Evolutionary conservation across 2,888 invertebrate genomes (phyloP).

Genomic region (Apotomis turbidana): DNA sequence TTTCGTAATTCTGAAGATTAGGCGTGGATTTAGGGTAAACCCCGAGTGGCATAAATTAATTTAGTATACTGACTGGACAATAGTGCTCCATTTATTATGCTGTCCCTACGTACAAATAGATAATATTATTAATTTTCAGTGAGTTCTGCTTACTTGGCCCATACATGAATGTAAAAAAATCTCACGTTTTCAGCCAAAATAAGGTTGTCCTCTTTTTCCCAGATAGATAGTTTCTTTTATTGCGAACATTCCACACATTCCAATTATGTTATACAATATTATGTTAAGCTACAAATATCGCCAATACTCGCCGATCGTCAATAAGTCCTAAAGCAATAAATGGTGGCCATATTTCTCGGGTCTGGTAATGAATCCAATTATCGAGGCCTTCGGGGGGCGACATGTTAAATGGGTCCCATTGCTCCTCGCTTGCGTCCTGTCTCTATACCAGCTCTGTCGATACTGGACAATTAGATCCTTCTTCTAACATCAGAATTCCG

Average conservation of each 20-base stretch:
- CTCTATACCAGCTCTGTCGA: conserved; percentile 44
- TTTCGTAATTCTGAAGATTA: too few relatives aligned
- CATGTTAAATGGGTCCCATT: conserved; percentile 73
- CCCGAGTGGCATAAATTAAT: too few relatives aligned
- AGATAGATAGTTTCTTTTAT: background rate
- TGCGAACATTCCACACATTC: conserved; percentile 12
- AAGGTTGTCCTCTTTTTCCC: background rate
- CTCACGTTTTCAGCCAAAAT: background rate
- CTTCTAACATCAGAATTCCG: background rate
- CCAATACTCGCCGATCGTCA: conserved; percentile 45
- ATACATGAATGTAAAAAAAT: background rate
- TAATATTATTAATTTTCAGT: too few relatives aligned
- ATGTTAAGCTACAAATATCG: conserved; percentile 40
- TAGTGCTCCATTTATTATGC: too few relatives aligned
- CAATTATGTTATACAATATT: conserved; percentile 7
- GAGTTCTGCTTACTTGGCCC: too few relatives aligned
- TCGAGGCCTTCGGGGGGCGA: conserved; percentile 67
- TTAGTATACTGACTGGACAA: too few relatives aligned
- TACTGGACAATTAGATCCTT: conserved; percentile 12
- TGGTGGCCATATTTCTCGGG: conserved; percentile 68
- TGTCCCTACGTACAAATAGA: too few relatives aligned
- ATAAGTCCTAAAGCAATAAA: conserved; percentile 64
- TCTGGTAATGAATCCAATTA: conserved; percentile 79
- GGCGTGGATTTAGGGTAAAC: too few relatives aligned
- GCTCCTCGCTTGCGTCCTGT: conserved; percentile 51